Percentiles rank a stretch among this genome's conserved stretches.
Evolutionary conservation across 1,140 invertebrate species (phyloP).

Genomic region (Drosophila lowei): DNA sequence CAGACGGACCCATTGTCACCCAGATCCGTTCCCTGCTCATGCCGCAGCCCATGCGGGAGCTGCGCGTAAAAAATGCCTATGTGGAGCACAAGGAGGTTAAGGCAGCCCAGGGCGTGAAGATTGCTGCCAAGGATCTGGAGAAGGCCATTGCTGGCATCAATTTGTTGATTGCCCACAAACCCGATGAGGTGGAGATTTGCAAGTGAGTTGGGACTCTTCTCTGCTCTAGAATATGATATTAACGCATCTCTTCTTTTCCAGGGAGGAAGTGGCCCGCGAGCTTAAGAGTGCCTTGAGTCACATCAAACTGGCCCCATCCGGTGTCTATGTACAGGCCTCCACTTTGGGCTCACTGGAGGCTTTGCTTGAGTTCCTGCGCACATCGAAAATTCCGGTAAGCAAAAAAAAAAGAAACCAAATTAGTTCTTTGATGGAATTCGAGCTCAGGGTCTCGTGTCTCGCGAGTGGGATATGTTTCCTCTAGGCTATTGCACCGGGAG

Average conservation of each 20-base stretch:
- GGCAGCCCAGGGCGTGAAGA: conserved; percentile 99
- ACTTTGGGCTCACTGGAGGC: conserved; percentile 99
- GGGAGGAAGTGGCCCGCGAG: conserved; percentile 91
- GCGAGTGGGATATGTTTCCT: no score
- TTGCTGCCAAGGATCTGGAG: conserved; percentile 98
- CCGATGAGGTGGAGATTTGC: conserved; percentile 96
- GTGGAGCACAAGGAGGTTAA: conserved; percentile 97
- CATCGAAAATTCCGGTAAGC: conserved; percentile 97
- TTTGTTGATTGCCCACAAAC: conserved; percentile 93
- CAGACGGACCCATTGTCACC: conserved; percentile 98
- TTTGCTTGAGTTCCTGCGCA: conserved; percentile 96
- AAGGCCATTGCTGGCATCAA: conserved; percentile 98
- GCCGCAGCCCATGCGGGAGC: conserved; percentile 98
- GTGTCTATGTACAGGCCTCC: conserved; percentile 99
- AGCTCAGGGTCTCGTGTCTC: no score
- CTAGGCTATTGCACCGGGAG: no score
- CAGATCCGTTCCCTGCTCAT: conserved; percentile 98
- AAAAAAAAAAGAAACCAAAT: neutral
- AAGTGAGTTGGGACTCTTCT: conserved; percentile 75
- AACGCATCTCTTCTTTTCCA: conserved; percentile 62
- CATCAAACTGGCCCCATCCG: conserved; percentile 95
- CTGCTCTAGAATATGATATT: neutral
- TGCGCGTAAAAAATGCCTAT: conserved; percentile 99
- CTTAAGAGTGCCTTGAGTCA: conserved; percentile 94
- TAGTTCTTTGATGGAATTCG: no score